These are phyloP conservation scores for Chrysomallon squamiferum DNA, from an alignment of 1,140 invertebrate species.

Conservation along the genomic window DNA sequence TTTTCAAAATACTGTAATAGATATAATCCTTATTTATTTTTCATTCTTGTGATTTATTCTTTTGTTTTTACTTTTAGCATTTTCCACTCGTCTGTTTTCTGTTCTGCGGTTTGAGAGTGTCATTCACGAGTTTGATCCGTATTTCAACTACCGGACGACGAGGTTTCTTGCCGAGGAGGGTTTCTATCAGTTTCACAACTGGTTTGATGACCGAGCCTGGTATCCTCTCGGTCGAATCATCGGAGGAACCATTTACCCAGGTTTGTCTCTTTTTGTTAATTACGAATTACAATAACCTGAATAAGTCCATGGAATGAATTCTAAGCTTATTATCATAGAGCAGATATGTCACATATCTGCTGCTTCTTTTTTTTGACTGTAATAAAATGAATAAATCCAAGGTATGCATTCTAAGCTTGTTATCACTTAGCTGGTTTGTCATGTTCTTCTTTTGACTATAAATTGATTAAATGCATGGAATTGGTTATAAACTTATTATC, in stretches of 20 bases:
- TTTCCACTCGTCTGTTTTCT: conserved; percentile 93
- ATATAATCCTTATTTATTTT: not conserved
- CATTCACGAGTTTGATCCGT: conserved; percentile 99
- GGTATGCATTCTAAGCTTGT: too few species aligned
- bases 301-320: too few species aligned
- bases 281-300: too few species aligned
- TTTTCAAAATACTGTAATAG: not conserved
- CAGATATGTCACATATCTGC: too few species aligned
- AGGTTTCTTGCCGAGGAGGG: conserved; percentile 93
- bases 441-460: too few species aligned
- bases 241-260: conserved; percentile 93
- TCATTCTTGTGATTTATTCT: too few species aligned
- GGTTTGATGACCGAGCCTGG: conserved; percentile 99
- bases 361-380: too few species aligned
- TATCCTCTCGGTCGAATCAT: conserved; percentile 97
- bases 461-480: too few species aligned
- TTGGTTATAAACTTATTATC: too few species aligned
- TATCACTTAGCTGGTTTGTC: too few species aligned
- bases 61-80: conserved; percentile 75
- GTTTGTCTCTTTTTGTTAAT: conserved; percentile 41
- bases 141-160: conserved; percentile 98
- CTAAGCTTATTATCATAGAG: too few species aligned
- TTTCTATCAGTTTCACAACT: conserved; percentile 98
- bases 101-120: conserved; percentile 97
- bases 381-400: too few species aligned